phyloP scores from a whole-genome alignment of 2,113 vertebrate species.

The Sander lucioperca region DNA sequence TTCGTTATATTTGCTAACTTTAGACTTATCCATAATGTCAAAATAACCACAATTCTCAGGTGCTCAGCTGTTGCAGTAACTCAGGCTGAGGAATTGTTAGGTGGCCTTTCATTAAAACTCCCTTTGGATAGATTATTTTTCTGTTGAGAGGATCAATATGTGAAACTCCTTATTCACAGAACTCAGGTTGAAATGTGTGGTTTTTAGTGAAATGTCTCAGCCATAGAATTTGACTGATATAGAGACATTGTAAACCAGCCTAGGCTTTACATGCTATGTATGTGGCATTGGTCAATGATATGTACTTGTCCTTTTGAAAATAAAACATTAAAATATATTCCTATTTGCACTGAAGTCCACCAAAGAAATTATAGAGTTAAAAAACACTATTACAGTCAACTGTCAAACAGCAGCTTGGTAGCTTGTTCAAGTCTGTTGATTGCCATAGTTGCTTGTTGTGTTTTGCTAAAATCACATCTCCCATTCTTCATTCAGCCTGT shows the following conservation, averaged over 20 bases:
- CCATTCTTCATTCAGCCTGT: constrained; percentile 57
- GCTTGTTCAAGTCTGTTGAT: not conserved
- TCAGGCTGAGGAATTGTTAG: not conserved
- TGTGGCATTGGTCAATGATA: not conserved
- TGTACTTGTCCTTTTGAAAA: not conserved
- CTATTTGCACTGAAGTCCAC: not conserved
- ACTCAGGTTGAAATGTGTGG: not conserved
- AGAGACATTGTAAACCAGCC: not conserved
- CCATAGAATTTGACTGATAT: too few species aligned
- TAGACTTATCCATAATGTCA: not conserved
- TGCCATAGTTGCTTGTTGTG: constrained; percentile 4
- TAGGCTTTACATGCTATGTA: not conserved
- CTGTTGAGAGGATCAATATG: not conserved
- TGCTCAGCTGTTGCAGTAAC: not conserved
- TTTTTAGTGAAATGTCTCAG: not conserved
- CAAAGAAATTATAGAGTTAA: not conserved
- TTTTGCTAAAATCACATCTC: constrained; percentile 70
- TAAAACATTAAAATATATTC: not conserved
- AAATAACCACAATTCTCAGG: not conserved
- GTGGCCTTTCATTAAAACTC: not conserved
- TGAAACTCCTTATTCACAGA: not conserved
- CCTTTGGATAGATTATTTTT: not conserved
- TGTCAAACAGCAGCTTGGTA: not conserved
- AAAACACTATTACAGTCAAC: not conserved
- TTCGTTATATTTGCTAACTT: not conserved